These are phyloP conservation scores for Cathartes aura DNA, from an alignment of 2,113 vertebrate species.

Conservation along the genomic window DNA sequence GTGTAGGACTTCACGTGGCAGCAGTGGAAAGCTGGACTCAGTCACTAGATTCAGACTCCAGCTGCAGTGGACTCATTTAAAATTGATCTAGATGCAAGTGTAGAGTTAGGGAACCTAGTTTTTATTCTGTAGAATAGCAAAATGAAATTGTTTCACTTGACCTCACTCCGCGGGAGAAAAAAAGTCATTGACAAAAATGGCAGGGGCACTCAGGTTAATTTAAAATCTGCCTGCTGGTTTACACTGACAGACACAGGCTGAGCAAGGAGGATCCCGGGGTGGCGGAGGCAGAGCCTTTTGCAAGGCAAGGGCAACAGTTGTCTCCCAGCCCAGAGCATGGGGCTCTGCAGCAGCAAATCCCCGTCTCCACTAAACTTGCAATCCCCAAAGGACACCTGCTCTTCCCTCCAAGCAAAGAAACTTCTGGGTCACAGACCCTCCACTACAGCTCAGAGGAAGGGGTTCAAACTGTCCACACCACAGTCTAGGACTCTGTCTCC, in stretches of 20 bases:
- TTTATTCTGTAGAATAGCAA: not conserved
- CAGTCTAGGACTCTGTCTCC: not conserved
- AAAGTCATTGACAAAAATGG: not conserved
- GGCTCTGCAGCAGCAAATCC: not conserved
- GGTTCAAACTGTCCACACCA: too few species aligned
- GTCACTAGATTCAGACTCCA: too few species aligned
- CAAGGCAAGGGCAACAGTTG: not conserved
- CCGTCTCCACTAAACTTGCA: not conserved
- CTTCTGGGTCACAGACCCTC: not conserved
- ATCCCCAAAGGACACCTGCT: not conserved
- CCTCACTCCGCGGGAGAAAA: not conserved
- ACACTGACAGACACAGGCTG: not conserved
- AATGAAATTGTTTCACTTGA: not conserved
- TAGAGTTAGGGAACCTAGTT: not conserved
- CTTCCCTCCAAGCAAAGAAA: not conserved
- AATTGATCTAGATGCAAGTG: not conserved
- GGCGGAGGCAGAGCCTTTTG: not conserved
- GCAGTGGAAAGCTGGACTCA: not conserved
- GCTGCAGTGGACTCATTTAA: not conserved
- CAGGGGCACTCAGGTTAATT: not conserved
- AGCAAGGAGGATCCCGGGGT: not conserved
- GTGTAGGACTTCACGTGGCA: not conserved
- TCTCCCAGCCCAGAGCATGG: too few species aligned
- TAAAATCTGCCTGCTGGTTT: not conserved
- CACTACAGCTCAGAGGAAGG: not conserved